Base-by-base conservation (phyloP, 2,797 vertebrate genomes). In the Coregonus ussuriensis region DNA sequence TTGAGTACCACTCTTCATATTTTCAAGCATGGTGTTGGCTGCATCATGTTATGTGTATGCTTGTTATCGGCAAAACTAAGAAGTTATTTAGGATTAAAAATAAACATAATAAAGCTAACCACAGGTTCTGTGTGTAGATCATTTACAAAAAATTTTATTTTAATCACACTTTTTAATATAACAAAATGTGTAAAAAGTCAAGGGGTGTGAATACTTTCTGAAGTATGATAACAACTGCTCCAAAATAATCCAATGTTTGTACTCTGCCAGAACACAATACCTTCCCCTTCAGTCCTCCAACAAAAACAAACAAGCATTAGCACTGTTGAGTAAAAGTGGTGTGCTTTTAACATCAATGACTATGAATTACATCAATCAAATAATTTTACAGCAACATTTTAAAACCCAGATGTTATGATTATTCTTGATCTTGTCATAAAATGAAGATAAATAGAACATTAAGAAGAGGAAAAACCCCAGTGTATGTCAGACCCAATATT, bases 401-500 rank as follows among this genome's bases (percentile, higher is more conserved):
- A 47, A 13, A 47, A 13, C 54, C 54, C 15, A 56, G 16, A 6
- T 56, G 54, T 6, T 4, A 56, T 3, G 18, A 71, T 71, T 16
- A n/a, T 1, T 56, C 5, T 0, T 59, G 4, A 13, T n/a, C 53
- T 74, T 74, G 0, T 82, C 83, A 77, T 65, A 73, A 53, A 31
- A 91, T 79, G 16, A 92, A 68, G 65, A 93, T 70, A 1, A 82
- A 25, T 3, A 92, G 29, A 33, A 91, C 65, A 0, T 93, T 94
- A n/a, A 84, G 72, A 4, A 91, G 11, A 3, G 93, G 95, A 82
- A 95, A 92, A 74, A 94, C 33, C 41, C 86, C 88, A 6, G 77
- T 84, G 53, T 84, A 88, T 2, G 94, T 94, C 35, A 70, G 62
- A 29, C 85, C 92, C 70, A 96, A 86, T 65, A 88, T 68, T 77